These are phyloP conservation scores for Neelides folsomi DNA, from an alignment of 2,888 invertebrate species.

Conservation along the genomic window DNA sequence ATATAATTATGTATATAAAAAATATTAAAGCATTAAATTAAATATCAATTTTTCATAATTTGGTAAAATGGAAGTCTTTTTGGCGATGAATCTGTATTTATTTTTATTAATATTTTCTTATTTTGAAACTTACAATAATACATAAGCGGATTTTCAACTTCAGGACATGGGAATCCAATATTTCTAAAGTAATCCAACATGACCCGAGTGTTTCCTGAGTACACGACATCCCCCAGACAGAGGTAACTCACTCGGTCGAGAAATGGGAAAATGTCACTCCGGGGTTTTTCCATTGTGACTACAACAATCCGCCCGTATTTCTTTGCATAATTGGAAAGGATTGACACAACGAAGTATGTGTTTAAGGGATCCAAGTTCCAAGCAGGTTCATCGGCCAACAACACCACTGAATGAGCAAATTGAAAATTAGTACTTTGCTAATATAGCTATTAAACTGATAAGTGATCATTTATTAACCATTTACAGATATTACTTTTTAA, in stretches of 20 bases:
- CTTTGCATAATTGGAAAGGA: conserved; percentile 71
- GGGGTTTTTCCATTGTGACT: conserved; percentile 81
- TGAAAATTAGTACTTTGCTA: background rate
- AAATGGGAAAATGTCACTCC: conserved; percentile 90
- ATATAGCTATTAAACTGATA: too few species aligned
- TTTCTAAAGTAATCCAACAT: conserved; percentile 89
- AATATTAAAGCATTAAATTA: too few species aligned
- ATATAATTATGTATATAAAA: too few species aligned
- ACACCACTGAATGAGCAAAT: conserved; percentile 61
- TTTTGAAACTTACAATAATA: conserved; percentile 70
- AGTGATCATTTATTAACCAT: too few species aligned
- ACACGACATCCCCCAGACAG: conserved; percentile 80
- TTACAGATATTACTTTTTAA: too few species aligned
- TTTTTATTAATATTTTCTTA: background rate
- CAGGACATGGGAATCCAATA: conserved; percentile 92
- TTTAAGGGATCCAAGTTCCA: conserved; percentile 88
- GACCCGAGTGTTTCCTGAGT: conserved; percentile 77
- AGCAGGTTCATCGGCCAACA: conserved; percentile 85
- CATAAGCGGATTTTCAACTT: conserved; percentile 93
- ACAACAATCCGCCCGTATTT: conserved; percentile 81
- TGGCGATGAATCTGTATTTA: too few species aligned
- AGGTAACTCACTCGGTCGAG: conserved; percentile 80
- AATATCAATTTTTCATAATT: too few species aligned
- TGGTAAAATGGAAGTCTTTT: too few species aligned
- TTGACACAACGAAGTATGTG: conserved; percentile 86